A percentile compares a stretch with the other conserved stretches of the same genome.
Conservation (phyloP, 2,797 vertebrate genomes). For the Halcyon leucocephala region DNA sequence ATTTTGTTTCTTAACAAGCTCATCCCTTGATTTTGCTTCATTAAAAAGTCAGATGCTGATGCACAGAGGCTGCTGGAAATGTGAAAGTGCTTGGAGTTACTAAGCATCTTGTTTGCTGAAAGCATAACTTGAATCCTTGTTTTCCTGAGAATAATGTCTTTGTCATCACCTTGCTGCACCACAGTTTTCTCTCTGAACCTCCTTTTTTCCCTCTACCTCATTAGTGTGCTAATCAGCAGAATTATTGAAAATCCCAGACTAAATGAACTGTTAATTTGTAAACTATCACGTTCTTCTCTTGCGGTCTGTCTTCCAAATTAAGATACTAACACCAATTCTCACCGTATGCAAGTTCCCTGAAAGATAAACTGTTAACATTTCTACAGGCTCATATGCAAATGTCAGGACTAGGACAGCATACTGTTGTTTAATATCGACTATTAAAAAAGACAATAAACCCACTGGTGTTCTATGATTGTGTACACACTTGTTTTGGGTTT, state of each 20-base stretch:
- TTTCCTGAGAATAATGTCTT: slow-evolving; percentile 40
- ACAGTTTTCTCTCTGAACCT: slow-evolving; percentile 28
- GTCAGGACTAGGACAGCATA: not conserved
- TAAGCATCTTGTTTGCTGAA: slow-evolving; percentile 17
- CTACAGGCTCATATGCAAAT: not conserved
- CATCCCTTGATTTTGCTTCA: not conserved
- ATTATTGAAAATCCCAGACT: slow-evolving; percentile 46
- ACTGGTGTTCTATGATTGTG: not conserved
- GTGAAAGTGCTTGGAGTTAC: not conserved
- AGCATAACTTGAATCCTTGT: not conserved
- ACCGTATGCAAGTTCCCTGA: not conserved
- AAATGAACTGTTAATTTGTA: slow-evolving; percentile 57
- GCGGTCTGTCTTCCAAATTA: not conserved
- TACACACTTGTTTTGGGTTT: not conserved
- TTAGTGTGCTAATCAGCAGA: slow-evolving; percentile 9
- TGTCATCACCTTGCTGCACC: slow-evolving; percentile 28
- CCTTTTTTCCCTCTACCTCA: not conserved
- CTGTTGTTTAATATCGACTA: not conserved
- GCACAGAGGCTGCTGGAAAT: slow-evolving; percentile 2
- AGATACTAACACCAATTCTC: not conserved
- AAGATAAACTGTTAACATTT: slow-evolving; percentile 15
- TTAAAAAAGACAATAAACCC: slow-evolving; percentile 12
- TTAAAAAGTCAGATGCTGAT: slow-evolving; percentile 12
- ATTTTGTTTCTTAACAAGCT: slow-evolving; percentile 27
- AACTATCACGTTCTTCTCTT: slow-evolving; percentile 7